Evolutionary conservation across 2,888 invertebrate species (phyloP).

Genomic region (Ophioninae sp.): DNA sequence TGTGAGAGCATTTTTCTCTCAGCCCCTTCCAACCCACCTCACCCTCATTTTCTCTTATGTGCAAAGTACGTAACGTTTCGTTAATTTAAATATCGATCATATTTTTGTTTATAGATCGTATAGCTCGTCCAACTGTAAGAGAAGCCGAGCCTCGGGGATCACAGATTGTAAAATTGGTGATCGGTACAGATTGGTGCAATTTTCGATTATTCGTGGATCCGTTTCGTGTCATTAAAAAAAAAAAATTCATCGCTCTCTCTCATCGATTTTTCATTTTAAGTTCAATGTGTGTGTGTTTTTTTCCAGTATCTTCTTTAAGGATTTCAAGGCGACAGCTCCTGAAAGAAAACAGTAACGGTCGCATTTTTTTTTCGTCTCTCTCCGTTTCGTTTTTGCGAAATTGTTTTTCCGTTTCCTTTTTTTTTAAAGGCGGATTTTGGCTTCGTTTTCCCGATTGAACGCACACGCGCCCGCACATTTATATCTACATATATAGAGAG

Average conservation of each 20-base stretch:
- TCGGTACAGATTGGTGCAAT: conserved; percentile 76
- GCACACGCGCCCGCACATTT: background rate
- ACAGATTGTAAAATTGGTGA: conserved; percentile 79
- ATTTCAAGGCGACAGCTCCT: conserved; percentile 81
- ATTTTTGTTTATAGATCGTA: conserved; percentile 74
- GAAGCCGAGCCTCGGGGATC: conserved; percentile 77
- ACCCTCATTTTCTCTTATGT: conserved; percentile 53
- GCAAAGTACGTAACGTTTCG: conserved; percentile 72
- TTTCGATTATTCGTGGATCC: conserved; percentile 65
- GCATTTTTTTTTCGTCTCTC: conserved; percentile 44
- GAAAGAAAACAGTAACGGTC: conserved; percentile 79
- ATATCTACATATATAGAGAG: too few species aligned
- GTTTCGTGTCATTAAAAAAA: conserved; percentile 45
- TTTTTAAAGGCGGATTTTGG: background rate
- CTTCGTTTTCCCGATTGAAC: background rate
- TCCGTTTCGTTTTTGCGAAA: conserved; percentile 21
- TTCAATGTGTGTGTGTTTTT: conserved; percentile 58
- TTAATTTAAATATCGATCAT: conserved; percentile 77
- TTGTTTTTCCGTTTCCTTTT: background rate
- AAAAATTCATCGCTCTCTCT: conserved; percentile 64
- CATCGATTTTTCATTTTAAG: conserved; percentile 65
- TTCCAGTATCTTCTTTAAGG: conserved; percentile 76
- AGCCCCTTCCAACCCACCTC: background rate
- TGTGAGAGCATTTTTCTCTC: background rate
- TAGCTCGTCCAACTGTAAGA: conserved; percentile 71